phyloP scores from a whole-genome alignment of 1,140 invertebrate genomes.

The Caenorhabditis tropicalis region DNA sequence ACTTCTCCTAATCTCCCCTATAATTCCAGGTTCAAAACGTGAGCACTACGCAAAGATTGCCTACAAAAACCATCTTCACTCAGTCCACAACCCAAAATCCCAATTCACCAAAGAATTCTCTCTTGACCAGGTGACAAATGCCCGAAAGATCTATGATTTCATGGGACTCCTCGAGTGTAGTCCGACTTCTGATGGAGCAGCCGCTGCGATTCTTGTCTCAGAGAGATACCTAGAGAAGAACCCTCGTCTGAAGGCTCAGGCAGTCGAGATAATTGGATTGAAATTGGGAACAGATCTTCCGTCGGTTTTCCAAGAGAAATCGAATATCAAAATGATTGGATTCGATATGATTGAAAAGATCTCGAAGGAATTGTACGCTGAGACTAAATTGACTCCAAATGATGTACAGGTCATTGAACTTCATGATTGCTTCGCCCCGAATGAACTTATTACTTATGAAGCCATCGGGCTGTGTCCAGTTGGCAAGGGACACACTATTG shows the following conservation, averaged over 20 bases:
- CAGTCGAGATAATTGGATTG: constrained; percentile 91
- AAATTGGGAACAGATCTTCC: constrained; percentile 92
- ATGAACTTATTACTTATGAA: constrained; percentile 97
- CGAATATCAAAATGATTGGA: constrained; percentile 89
- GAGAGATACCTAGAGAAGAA: constrained; percentile 84
- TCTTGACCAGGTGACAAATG: constrained; percentile 85
- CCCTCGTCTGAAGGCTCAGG: constrained; percentile 81
- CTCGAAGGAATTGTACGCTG: constrained; percentile 82
- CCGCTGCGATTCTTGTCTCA: constrained; percentile 86
- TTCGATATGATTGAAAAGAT: constrained; percentile 93
- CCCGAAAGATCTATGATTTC: constrained; percentile 84
- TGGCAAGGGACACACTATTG: constrained; percentile 81
- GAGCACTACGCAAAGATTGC: constrained; percentile 96
- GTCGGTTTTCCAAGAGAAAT: constrained; percentile 84
- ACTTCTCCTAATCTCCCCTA: too few relatives aligned
- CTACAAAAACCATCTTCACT: constrained; percentile 95
- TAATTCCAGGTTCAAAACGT: constrained; percentile 80
- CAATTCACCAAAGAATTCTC: constrained; percentile 89
- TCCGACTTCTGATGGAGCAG: constrained; percentile 95
- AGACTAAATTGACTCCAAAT: constrained; percentile 76
- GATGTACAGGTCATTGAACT: constrained; percentile 84
- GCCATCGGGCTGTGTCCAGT: constrained; percentile 88
- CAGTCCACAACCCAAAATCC: constrained; percentile 91
- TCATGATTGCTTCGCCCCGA: constrained; percentile 98
- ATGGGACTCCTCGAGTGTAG: constrained; percentile 90